Base-by-base conservation (phyloP, 2,113 vertebrate species). In the Sigmodon hispidus region DNA sequence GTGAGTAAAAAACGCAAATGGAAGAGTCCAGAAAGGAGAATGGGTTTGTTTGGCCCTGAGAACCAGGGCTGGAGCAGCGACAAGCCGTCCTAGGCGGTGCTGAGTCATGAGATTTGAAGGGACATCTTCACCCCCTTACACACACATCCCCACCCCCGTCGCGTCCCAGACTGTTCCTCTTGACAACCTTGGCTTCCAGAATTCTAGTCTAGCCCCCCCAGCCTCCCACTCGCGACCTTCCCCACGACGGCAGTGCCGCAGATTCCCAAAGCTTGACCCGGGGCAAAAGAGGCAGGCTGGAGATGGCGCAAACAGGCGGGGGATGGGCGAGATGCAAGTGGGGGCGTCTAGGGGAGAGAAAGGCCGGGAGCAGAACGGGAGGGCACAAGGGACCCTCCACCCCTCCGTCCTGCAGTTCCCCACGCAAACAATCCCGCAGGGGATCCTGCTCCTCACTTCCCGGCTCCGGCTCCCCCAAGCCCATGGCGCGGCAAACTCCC, bases 31-130 rank as follows among this genome's bases (percentile, higher is more conserved):
- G 94, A 77, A 69, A 61, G 8, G 26, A 4, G 8, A 50, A 45
- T 10, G 59, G 52, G 80, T 24, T 22, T 22, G 69, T 19, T 29
- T 34, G 59, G 65, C 36, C 19, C 21, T 0, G 45, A 31, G 11
- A 19, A n/a, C 26, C 29, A 43, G 79, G 52, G 63, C 87, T n/a
- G 67, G 8, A 26, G 87, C 92, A 22, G 89, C 70, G 45, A 65
- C 67, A 3, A 87, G 92, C 57, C 67, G 89, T 24, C 95, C 95
- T 57, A 21, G 79, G 85, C 85, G 40, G 11, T 98, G 97, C 97
- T 98, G 97, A 97, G 97, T 98, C 97, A 98, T 96, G 97, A 97
- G 96, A 97, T 98, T 98, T 93, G 91, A 52, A 65, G 89, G 90
- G 94, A 90, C 31, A 21, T 70, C 63, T 17, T 50, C 63, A 12